Evolutionary conservation across 2,888 invertebrate species (phyloP), one percentile per base, ranked within the genome.

Genomic region (Microplitis deprimator): DNA sequence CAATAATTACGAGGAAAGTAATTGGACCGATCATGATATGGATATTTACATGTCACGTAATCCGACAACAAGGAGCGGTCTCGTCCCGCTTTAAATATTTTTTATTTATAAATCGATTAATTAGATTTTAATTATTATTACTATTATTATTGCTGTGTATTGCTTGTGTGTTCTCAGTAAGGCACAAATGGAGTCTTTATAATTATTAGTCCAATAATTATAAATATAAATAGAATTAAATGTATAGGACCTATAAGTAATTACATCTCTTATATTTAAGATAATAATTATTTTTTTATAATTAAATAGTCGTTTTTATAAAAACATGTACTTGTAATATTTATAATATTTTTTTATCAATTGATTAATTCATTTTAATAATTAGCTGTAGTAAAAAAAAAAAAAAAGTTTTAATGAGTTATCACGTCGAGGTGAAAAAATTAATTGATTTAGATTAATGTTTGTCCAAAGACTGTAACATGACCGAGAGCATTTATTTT

Each of bases 1-100:
- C 86, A 96, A 94, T 87, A 94, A 96, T 89, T 96, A 96, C 90
- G 96, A 96, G 89, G 96, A 96, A 89, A 96, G 96, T 88, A 95
- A 95, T 90, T 97, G 97, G 97, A 97, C 97, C 84, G 97, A 97
- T 90, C 97, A 97, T 90, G 97, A 97, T 89, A 96, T 97, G 95
- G 97, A 97, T 85, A 97, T 97, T 86, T 97, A 97, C 91, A 96
- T 97, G 94, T 95, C 97, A 78, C 93, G 97, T 87, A 97, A 97
- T 91, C 96, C 96, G 80, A 96, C 96, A 70, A 94, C 96, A 77
- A 93, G 96, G 86, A 95, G 95, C 88, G 96, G 96, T 81, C 91
- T 96, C 87, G 96, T 96, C 88, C 96, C 96, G 81, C 94, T 96
- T 92, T 96, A 87, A 85, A 78, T 76, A 17, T 50, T 75, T 76